These are phyloP conservation scores for Orthosia gothica DNA, from an alignment of 2,888 invertebrate species.

Conservation along the genomic window DNA sequence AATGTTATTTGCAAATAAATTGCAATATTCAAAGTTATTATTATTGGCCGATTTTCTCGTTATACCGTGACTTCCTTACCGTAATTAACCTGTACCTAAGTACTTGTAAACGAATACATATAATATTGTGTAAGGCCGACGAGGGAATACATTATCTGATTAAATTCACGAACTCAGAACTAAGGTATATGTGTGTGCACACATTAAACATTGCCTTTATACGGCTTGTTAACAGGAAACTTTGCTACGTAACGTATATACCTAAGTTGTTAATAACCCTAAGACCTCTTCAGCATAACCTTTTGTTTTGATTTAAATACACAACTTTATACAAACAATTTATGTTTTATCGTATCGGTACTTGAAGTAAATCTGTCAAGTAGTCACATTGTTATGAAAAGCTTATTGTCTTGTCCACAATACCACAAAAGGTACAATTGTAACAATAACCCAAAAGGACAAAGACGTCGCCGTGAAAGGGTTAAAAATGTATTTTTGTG, in stretches of 20 bases:
- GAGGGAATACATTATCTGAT: slow-evolving; percentile 60
- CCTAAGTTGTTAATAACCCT: background rate
- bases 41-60: slow-evolving; percentile 9
- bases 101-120: slow-evolving; percentile 27
- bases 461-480: slow-evolving; percentile 32
- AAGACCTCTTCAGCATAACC: background rate
- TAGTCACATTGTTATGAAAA: slow-evolving; percentile 32
- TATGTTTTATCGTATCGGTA: background rate
- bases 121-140: slow-evolving; percentile 30
- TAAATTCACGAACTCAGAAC: slow-evolving; percentile 51
- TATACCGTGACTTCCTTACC: slow-evolving; percentile 2
- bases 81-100: background rate
- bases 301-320: background rate
- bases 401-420: slow-evolving; percentile 37
- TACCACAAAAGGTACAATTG: slow-evolving; percentile 35
- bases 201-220: slow-evolving; percentile 21
- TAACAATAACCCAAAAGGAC: slow-evolving; percentile 37
- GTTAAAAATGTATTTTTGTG: slow-evolving; percentile 42
- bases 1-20: background rate
- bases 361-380: slow-evolving; percentile 25
- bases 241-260: slow-evolving; percentile 22
- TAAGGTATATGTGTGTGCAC: slow-evolving; percentile 17
- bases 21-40: slow-evolving; percentile 20
- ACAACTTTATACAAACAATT: background rate
- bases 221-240: slow-evolving; percentile 41